A percentile compares a stretch with the other conserved stretches of the same genome.
Evolutionary conservation across 1,140 invertebrate genomes (phyloP).

Genomic region (Cylas formicarius): DNA sequence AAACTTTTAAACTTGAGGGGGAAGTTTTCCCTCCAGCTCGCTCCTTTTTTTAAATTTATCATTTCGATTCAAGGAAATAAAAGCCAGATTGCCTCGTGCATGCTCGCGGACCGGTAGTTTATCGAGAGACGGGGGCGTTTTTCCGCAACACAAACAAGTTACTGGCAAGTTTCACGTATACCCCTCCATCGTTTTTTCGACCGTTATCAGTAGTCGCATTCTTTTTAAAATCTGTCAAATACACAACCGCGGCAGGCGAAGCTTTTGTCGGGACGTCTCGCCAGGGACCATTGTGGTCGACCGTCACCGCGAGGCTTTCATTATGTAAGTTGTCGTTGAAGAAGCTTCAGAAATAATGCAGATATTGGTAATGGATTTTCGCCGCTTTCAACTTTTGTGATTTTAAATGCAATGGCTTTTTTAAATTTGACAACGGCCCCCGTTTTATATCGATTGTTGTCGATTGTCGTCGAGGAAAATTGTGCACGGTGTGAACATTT

Average conservation of each 20-base stretch:
- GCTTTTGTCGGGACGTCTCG: constrained; percentile 35
- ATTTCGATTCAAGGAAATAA: too few relatives aligned
- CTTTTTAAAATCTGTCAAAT: constrained; percentile 39
- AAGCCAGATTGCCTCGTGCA: too few relatives aligned
- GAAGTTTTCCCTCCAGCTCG: too few relatives aligned
- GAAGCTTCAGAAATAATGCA: constrained; percentile 38
- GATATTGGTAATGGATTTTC: constrained; percentile 39
- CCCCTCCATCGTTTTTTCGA: too few relatives aligned
- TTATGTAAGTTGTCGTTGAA: constrained; percentile 37
- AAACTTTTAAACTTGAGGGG: too few relatives aligned
- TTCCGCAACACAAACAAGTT: too few relatives aligned
- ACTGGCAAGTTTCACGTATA: too few relatives aligned
- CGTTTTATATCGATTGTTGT: constrained; percentile 24
- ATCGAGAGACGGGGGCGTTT: too few relatives aligned
- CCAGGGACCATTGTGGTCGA: constrained; percentile 32
- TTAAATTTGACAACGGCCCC: constrained; percentile 26
- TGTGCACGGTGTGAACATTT: too few relatives aligned
- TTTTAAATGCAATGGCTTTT: constrained; percentile 31
- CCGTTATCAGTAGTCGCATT: constrained; percentile 23
- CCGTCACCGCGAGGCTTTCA: constrained; percentile 32
- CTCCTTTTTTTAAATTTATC: too few relatives aligned
- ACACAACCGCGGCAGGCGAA: constrained; percentile 29
- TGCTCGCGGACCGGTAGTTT: too few relatives aligned
- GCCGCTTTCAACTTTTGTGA: constrained; percentile 30
- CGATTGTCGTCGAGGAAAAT: too few relatives aligned